Evolutionary conservation across 64 coral and sea anemone species (phyloP), one percentile per base, ranked within the genome.

Genomic region (Orbicella faveolata): DNA sequence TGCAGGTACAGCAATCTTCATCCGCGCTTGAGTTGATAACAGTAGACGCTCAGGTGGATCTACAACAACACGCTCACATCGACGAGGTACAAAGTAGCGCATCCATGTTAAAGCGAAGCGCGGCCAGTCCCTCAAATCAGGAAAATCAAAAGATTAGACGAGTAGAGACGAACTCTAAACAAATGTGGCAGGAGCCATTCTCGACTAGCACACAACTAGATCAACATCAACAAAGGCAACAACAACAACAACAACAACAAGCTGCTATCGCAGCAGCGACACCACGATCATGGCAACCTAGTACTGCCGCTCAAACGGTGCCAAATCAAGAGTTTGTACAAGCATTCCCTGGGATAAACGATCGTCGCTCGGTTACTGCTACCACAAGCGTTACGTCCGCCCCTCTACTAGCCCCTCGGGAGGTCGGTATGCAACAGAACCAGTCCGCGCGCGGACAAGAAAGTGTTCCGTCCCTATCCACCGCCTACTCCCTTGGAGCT

Each of bases 161-260:
- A 2, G 63, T 48, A 13, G 48, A 66, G 20, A 48, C 64, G 23
- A 73, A 66, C 35, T 52, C 82, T 6, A 73, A 66, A 53, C 82
- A 63, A 35, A 84, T 85, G 20, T 85, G 82, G 82, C 64, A 26
- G 48, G 39, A 85, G 66, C 39, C 36, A n/a, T 26, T 72, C 0
- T 14, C 81, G 14, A 68, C 82, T 52, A 36, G 37, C 18, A 30
- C 82, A 23, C 63, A 37, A 85, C 37, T 39, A 6, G 82, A 72
- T 11, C 82, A 72, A 52, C 63, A 17, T 16, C 87, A 30, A 17
- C 69, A 84, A 44, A 3, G 44, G 21, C 82, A 72, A 52, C 87
- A 30, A 17, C 69, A 84, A n/a, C 81, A 33, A 51, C 78, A 83
- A 67, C 81, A 74, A 74, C 64, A 87, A 52, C 67, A 59, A 61